Evolutionary conservation across 2,797 vertebrate genomes (phyloP), one percentile per base, ranked within the genome.

Genomic region (Chloroceryle inda): DNA sequence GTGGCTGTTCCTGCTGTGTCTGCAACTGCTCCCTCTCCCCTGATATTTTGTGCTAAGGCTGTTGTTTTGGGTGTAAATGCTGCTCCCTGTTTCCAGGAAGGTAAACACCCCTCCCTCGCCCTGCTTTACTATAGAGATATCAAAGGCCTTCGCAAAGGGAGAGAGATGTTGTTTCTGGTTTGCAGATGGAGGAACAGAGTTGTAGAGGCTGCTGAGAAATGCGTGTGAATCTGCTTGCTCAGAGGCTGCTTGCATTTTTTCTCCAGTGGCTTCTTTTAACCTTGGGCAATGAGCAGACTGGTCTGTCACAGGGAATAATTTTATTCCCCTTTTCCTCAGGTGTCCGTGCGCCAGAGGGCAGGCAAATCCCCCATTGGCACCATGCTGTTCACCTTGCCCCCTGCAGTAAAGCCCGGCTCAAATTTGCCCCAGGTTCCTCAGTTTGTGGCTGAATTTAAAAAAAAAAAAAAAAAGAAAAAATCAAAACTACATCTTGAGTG

Each of bases 21-120:
- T 84, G 69, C 59, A 79, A 59, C 55, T 89, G 88, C 85, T 94
- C 45, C 64, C 56, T 75, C 31, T 72, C 35, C 66, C 58, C 14
- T 0, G 20, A 58, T 55, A 40, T 58, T 90, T 44, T 63, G 72
- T n/a, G 69, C 73, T 47, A 75, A 82, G 66, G 61, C 55, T 38
- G 83, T 23, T 93, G 79, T 24, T 94, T 77, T 77, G 95, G 81
- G 92, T 86, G 68, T 92, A 89, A 82, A 80, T 72, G 85, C 90
- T 86, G 85, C 78, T 93, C 53, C 47, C 21, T 64, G 50, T 72
- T 89, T 68, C 62, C 62, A 11, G 79, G 91, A 89, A 72, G 92
- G 77, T 86, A 35, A 90, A 69, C 73, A 86, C 27, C 67, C 76
- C 53, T 95, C 87, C 76, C 89, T 88, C 0, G 0, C 89, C 53